Percentiles rank a stretch among this genome's conserved stretches.
Conservation (phyloP, 92 coral and sea anemone species). For the Epizoanthus rinbou region DNA sequence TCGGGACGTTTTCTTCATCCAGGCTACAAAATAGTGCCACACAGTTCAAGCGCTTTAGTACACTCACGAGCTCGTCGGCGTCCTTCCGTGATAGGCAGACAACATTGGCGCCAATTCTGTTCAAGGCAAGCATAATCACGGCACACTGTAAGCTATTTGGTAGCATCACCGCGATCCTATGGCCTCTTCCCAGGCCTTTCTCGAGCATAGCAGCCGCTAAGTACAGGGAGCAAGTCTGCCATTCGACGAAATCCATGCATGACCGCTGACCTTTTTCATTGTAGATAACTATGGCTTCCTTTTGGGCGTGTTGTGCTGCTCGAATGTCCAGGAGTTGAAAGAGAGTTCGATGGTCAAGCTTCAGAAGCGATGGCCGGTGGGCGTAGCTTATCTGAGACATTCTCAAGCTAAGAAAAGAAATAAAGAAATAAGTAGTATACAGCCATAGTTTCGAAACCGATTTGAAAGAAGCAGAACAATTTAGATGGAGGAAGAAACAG, state of each 20-base stretch:
- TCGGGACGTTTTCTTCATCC: no score
- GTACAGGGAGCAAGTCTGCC: conserved; percentile 31
- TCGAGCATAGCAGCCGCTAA: conserved; percentile 47
- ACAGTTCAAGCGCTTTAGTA: no score
- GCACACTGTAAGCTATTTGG: conserved; percentile 44
- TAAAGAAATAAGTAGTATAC: no score
- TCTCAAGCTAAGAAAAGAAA: no score
- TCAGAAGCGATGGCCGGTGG: conserved; percentile 33
- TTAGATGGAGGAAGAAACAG: no score
- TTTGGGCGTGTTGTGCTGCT: conserved; percentile 16
- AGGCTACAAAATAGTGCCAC: no score
- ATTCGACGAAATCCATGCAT: conserved; percentile 23
- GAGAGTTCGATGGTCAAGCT: conserved; percentile 48
- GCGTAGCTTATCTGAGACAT: conserved; percentile 21
- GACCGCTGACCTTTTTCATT: conserved; percentile 14
- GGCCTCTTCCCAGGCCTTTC: conserved; percentile 49
- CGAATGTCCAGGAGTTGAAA: conserved; percentile 38
- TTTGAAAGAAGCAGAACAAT: no score
- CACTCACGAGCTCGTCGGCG: no score
- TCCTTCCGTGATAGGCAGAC: neutral
- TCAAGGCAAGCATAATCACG: conserved; percentile 38
- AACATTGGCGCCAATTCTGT: conserved; percentile 42
- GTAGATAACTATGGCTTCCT: conserved; percentile 40
- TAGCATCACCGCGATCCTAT: conserved; percentile 43
- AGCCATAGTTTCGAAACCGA: no score